Evolutionary conservation across 1,140 invertebrate genomes (phyloP).

Genomic region (Zaprionus camerounensis): DNA sequence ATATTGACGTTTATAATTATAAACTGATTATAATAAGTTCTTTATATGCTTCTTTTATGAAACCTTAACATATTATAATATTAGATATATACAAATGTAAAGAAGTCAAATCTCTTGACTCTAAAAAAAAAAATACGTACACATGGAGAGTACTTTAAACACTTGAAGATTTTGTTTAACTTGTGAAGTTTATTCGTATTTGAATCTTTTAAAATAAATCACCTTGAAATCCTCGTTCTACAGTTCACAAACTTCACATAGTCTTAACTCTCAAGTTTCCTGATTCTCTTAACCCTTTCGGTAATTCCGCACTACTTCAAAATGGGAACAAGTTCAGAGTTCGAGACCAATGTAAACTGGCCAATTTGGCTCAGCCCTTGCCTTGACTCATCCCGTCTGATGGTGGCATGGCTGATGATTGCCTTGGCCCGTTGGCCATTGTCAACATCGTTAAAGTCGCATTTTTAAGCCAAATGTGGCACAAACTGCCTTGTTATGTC

Average conservation of each 20-base stretch:
- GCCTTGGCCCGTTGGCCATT: conserved; percentile 16
- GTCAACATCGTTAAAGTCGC: conserved; percentile 72
- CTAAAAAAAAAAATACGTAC: too few species aligned
- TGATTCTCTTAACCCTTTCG: neutral
- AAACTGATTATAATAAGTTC: too few species aligned
- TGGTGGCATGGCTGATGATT: neutral
- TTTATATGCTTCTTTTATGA: too few species aligned
- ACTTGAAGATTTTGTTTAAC: neutral
- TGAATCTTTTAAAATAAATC: neutral
- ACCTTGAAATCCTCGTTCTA: neutral
- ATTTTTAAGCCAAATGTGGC: conserved; percentile 77
- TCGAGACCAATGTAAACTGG: conserved; percentile 4
- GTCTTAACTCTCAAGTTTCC: neutral
- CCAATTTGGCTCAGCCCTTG: conserved; percentile 46
- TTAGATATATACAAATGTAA: too few species aligned
- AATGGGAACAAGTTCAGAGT: neutral
- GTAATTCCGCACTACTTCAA: neutral
- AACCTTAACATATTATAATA: too few species aligned
- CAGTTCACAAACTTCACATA: neutral
- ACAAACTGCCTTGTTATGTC: conserved; percentile 75
- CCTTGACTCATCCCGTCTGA: conserved; percentile 13
- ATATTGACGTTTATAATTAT: too few species aligned
- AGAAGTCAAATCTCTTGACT: too few species aligned
- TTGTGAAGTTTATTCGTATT: neutral
- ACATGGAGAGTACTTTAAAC: too few species aligned